Evolutionary conservation across 2,797 vertebrate genomes (phyloP), one percentile per base, ranked within the genome.

Genomic region (Gephyroberyx darwinii): DNA sequence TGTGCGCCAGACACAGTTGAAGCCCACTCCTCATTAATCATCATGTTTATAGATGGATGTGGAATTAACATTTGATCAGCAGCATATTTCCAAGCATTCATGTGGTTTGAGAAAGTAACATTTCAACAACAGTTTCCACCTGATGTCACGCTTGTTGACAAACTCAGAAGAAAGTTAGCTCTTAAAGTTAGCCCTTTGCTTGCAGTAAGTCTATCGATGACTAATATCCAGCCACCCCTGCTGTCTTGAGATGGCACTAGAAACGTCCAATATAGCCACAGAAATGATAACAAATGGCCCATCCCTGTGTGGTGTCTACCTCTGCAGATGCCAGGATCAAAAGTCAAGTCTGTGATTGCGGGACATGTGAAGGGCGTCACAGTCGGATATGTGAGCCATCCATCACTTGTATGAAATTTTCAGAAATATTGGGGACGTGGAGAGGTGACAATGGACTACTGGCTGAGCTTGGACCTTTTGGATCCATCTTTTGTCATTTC

Each of bases 321-420:
- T 70, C 14, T 30, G 51, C 74, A 68, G 62, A 75, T 69, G n/a
- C 61, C 26, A 16, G 70, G 57, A 56, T 61, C 20, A 52, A 50
- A 48, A 71, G 65, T 68, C 63, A 86, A 71, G 81, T 78, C 59
- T 79, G 68, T 74, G 70, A 60, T 30, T 31, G 41, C 33, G 58
- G 71, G 65, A 59, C 65, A 72, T 14, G 56, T 75, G 74, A 75
- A 67, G 67, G 67, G 68, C 87, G 66, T 56, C 26, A 68, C 69
- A 54, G 58, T 48, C 65, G 64, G 52, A 74, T 48, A 53, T 45
- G 47, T 39, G 20, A 73, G 62, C 54, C 35, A 71, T 83, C 53
- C 77, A 63, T 91, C 84, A 69, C 71, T 82, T 67, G 16, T 9
- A 26, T 26, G 26, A 2, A 9, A 14, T 43, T 50, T 30, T 74